Evolutionary conservation across 1,140 invertebrate genomes (phyloP), one percentile per base, ranked within the genome.

Genomic region (Heliconius himera): DNA sequence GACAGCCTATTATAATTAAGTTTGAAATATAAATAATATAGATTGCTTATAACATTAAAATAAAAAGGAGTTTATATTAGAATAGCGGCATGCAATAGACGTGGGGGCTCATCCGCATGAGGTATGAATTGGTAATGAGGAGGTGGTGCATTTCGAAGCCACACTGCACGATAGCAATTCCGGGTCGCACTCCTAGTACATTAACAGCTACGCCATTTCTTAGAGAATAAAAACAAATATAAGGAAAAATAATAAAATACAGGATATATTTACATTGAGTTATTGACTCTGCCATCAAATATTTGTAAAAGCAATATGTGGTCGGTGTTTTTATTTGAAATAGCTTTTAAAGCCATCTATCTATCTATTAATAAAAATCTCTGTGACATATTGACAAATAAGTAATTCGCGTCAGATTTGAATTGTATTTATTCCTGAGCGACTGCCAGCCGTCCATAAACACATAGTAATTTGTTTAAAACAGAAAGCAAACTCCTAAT

Each of bases 401-500:
- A 16, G 26, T 60, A 20, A 38, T 46, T 56, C 49, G 16, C 8
- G 46, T 77, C 46, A 70, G 70, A 46, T 54, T 74, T 26, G 56
- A 56, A 72, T 77, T 29, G 70, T 75, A 76, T 76, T 70, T 33
- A 46, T 49, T 56, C 54, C 36, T 29, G 83, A 82, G 87, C 82
- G 80, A 83, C 73, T 74, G 81, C 77, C 80, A 77, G 79, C 80
- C 80, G 84, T 87, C 83, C 84, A 84, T 88, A 81, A 84, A 85
- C 89, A 84, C 85, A 26, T 13, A 11, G 26, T 89, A 90, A 90
- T 90, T 90, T 90, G 87, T 86, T 87, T 89, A 88, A 91, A 90
- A 89, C 83, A 87, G 74, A 85, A 81, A 90, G 85, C 87, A 84
- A 88, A 88, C 84, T 86, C 83, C 84, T 90, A 89, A 90, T 93